A percentile compares a stretch with the other conserved stretches of the same genome.
These are phyloP conservation scores for Cebidichthys violaceus DNA, from an alignment of 2,113 vertebrate genomes.

Conservation along the genomic window DNA sequence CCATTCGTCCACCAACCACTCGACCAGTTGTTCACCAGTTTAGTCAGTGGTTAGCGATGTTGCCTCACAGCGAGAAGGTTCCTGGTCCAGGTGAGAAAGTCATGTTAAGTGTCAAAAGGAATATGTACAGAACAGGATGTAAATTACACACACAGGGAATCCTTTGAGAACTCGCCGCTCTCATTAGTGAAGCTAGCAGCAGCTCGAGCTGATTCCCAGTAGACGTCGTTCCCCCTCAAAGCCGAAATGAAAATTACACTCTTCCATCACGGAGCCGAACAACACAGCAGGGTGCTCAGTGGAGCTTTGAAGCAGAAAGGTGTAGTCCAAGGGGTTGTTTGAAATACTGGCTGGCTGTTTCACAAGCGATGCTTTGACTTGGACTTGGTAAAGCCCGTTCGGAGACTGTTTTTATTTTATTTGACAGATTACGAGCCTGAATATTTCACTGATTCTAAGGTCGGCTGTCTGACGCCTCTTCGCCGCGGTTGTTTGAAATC, in stretches of 20 bases:
- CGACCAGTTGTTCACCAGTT: neutral
- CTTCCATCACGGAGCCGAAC: neutral
- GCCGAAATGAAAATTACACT: constrained; percentile 29
- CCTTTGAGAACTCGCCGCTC: neutral
- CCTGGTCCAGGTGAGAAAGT: neutral
- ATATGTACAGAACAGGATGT: neutral
- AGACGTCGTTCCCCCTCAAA: neutral
- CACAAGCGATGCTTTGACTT: neutral
- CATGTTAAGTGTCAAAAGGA: neutral
- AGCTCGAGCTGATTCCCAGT: neutral
- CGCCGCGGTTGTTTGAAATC: constrained; percentile 5
- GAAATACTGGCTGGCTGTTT: neutral
- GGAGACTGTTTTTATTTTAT: neutral
- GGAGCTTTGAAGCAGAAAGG: neutral
- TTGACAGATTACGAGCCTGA: neutral
- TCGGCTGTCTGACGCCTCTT: neutral
- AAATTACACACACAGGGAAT: neutral
- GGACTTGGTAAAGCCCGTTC: neutral
- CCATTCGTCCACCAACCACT: neutral
- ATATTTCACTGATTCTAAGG: neutral
- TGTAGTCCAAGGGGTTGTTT: constrained; percentile 13
- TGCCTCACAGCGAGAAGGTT: neutral
- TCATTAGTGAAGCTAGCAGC: constrained; percentile 21
- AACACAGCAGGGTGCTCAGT: constrained; percentile 1
- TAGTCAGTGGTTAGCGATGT: neutral